phyloP scores from a whole-genome alignment of 2,888 invertebrate genomes.

The Melanostoma mellinum region DNA sequence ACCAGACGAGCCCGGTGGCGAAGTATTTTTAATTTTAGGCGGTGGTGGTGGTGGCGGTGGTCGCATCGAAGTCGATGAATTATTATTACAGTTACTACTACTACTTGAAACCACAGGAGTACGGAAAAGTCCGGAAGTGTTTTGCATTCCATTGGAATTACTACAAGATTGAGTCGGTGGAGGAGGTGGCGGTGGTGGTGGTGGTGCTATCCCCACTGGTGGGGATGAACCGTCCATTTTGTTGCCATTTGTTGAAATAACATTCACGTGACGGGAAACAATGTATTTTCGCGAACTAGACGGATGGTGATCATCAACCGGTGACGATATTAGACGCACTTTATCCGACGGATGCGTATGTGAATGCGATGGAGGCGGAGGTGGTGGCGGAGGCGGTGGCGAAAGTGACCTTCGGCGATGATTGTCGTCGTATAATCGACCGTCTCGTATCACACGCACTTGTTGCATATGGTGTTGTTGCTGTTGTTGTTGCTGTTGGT shows the following conservation, averaged over 20 bases:
- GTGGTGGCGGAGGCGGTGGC: slow-evolving; percentile 58
- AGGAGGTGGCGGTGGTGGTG: slow-evolving; percentile 66
- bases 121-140: slow-evolving; percentile 77
- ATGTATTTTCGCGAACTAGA: slow-evolving; percentile 79
- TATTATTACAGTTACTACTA: slow-evolving; percentile 75
- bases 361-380: slow-evolving; percentile 54
- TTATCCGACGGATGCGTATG: slow-evolving; percentile 68
- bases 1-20: slow-evolving; percentile 72
- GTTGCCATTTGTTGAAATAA: slow-evolving; percentile 78
- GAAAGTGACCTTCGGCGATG: slow-evolving; percentile 67
- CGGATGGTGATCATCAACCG: slow-evolving; percentile 73
- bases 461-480: slow-evolving; percentile 75
- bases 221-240: slow-evolving; percentile 73
- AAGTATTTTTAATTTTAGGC: slow-evolving; percentile 80
- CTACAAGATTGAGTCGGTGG: slow-evolving; percentile 45
- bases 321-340: slow-evolving; percentile 59
- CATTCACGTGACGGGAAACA: slow-evolving; percentile 80
- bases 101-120: slow-evolving; percentile 81
- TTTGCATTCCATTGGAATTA: slow-evolving; percentile 71
- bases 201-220: slow-evolving; percentile 71
- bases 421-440: slow-evolving; percentile 80
- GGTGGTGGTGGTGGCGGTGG: slow-evolving; percentile 82
- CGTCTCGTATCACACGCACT: slow-evolving; percentile 82
- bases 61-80: slow-evolving; percentile 79
- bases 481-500: slow-evolving; percentile 67